Evolutionary conservation across 2,888 invertebrate species (phyloP).

Genomic region (Quadriops clusia): DNA sequence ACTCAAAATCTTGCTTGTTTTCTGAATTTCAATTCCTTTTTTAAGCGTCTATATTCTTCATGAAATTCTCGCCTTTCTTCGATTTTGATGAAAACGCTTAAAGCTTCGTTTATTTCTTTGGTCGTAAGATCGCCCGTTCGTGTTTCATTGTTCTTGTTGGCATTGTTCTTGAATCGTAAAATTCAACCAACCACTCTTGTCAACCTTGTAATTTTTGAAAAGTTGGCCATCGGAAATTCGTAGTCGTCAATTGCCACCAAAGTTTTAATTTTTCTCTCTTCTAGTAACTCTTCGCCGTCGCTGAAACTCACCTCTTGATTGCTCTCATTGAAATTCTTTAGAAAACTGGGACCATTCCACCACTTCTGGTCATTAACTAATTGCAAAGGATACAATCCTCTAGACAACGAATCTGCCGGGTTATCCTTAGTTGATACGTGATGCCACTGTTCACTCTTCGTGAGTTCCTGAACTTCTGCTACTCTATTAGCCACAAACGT

Average conservation of each 20-base stretch:
- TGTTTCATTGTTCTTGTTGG: too few relatives aligned
- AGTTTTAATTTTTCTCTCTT: neutral
- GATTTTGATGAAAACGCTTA: conserved; percentile 1
- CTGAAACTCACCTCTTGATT: neutral
- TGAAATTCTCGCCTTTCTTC: neutral
- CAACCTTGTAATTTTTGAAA: neutral
- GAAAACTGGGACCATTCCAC: conserved; percentile 14
- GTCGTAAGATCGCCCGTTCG: conserved; percentile 2
- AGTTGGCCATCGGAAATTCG: neutral
- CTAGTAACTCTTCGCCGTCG: neutral
- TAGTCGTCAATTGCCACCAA: neutral
- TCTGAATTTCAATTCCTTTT: neutral
- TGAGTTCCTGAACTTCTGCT: conserved; percentile 16
- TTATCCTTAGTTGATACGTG: conserved; percentile 18
- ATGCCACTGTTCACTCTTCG: conserved; percentile 14
- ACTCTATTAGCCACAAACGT: conserved; percentile 21
- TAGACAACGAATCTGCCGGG: conserved; percentile 19
- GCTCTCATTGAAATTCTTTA: neutral
- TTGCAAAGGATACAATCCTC: conserved; percentile 13
- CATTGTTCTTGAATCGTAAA: too few relatives aligned
- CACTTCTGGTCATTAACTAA: conserved; percentile 12
- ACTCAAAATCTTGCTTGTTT: neutral
- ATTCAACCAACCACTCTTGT: neutral
- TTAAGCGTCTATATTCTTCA: neutral
- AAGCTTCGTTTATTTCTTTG: conserved; percentile 3